These are phyloP conservation scores for Ptychoptera albimana DNA, from an alignment of 2,888 invertebrate species.

Conservation along the genomic window DNA sequence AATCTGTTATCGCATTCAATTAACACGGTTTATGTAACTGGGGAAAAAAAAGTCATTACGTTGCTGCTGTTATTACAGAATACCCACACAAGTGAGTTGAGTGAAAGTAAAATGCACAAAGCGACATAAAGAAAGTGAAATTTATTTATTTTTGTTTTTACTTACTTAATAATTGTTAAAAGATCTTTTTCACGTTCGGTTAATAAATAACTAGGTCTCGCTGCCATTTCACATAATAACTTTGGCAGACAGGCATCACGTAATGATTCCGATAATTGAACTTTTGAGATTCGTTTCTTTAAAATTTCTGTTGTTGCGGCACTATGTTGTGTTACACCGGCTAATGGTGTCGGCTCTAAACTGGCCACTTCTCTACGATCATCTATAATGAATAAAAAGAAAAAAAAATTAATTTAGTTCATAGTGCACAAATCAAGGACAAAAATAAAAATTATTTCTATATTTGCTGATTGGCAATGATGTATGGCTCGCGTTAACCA, in stretches of 20 bases:
- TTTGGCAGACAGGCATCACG: constrained; percentile 29
- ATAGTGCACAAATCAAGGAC: too few species aligned
- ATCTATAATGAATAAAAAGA: not conserved
- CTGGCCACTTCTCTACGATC: not conserved
- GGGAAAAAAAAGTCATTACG: too few species aligned
- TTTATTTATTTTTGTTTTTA: not conserved
- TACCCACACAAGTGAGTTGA: too few species aligned
- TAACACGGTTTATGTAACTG: too few species aligned
- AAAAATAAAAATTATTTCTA: not conserved
- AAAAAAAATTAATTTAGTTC: too few species aligned
- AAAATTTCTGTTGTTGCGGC: not conserved
- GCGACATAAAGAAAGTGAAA: too few species aligned
- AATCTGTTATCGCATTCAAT: too few species aligned
- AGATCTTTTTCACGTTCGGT: constrained; percentile 28
- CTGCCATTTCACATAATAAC: constrained; percentile 30
- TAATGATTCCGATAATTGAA: constrained; percentile 25
- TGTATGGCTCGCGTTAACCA: not conserved
- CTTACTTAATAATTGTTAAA: constrained; percentile 26
- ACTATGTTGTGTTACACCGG: not conserved
- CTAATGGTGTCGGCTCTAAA: not conserved
- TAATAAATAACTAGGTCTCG: constrained; percentile 25
- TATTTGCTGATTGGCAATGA: not conserved
- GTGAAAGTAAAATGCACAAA: too few species aligned
- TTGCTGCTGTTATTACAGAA: too few species aligned
- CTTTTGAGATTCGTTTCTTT: constrained; percentile 14